These are phyloP conservation scores for Holotrichia oblita DNA, from an alignment of 1,140 invertebrate genomes.

Conservation along the genomic window DNA sequence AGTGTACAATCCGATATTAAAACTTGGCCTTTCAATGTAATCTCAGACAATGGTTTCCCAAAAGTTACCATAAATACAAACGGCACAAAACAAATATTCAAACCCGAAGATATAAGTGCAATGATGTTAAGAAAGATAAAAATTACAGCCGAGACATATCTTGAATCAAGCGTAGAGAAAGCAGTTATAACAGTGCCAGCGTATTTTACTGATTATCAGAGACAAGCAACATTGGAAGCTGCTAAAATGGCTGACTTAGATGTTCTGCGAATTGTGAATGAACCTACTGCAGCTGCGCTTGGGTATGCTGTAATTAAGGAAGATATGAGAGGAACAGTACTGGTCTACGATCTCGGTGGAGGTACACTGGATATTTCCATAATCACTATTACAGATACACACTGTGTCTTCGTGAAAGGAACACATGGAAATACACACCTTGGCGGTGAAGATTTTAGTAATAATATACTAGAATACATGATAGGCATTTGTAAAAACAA, in stretches of 20 bases:
- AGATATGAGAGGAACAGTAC: constrained; percentile 65
- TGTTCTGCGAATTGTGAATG: constrained; percentile 90
- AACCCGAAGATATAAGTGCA: constrained; percentile 92
- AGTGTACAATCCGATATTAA: constrained; percentile 34
- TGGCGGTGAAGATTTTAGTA: constrained; percentile 96
- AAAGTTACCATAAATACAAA: not conserved
- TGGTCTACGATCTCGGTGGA: constrained; percentile 93
- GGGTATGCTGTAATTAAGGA: constrained; percentile 94
- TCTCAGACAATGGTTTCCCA: not conserved
- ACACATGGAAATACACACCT: constrained; percentile 96
- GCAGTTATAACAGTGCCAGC: constrained; percentile 97
- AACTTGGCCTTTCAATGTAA: constrained; percentile 3
- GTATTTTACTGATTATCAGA: constrained; percentile 96
- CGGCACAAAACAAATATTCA: constrained; percentile 67
- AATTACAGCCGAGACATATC: constrained; percentile 69
- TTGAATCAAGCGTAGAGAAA: constrained; percentile 86
- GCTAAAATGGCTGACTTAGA: constrained; percentile 89
- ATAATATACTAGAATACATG: constrained; percentile 87
- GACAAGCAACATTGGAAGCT: constrained; percentile 88
- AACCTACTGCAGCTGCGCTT: constrained; percentile 95
- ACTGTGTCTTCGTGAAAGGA: constrained; percentile 95
- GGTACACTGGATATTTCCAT: constrained; percentile 72
- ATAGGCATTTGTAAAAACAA: constrained; percentile 93
- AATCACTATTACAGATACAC: constrained; percentile 75
- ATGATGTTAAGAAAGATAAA: constrained; percentile 78